These are phyloP conservation scores for Drosophila neotestacea DNA, from an alignment of 2,888 invertebrate species.

Conservation along the genomic window DNA sequence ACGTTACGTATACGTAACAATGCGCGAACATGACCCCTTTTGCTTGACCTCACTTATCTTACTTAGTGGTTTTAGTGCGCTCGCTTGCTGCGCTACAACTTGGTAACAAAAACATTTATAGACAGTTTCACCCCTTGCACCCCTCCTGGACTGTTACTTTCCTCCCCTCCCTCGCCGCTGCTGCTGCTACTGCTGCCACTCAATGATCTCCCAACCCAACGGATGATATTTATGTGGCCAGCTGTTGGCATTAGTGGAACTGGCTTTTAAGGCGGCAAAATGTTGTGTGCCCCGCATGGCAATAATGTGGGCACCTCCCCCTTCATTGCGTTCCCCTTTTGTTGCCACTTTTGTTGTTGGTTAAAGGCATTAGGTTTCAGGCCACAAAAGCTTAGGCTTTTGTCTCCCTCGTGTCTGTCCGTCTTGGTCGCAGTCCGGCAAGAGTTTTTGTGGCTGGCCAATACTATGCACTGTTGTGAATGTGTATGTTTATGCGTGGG, in stretches of 20 bases:
- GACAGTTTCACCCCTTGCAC: constrained; percentile 30
- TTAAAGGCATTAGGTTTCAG: constrained; percentile 73
- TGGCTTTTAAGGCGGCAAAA: constrained; percentile 72
- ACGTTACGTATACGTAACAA: constrained; percentile 61
- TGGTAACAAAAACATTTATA: constrained; percentile 69
- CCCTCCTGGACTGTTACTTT: not conserved
- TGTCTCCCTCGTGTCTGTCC: constrained; percentile 44
- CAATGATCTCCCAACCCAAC: constrained; percentile 28
- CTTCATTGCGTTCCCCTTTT: constrained; percentile 20
- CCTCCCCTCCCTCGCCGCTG: too few species aligned
- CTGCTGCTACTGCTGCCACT: not conserved
- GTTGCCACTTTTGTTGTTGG: constrained; percentile 50
- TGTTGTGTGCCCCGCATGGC: constrained; percentile 66
- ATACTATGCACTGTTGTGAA: constrained; percentile 21
- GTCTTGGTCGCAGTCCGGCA: constrained; percentile 29
- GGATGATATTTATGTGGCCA: constrained; percentile 75
- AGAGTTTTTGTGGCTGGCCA: constrained; percentile 69
- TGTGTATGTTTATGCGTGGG: constrained; percentile 11
- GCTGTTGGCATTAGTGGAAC: constrained; percentile 80
- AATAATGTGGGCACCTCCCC: constrained; percentile 56
- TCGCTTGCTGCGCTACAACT: constrained; percentile 52
- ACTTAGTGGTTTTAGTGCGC: constrained; percentile 77
- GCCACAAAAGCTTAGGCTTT: constrained; percentile 77
- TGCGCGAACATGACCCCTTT: constrained; percentile 80
- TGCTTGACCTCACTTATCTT: constrained; percentile 82